phyloP scores from a whole-genome alignment of 1,140 invertebrate species.

The Formica exsecta region DNA sequence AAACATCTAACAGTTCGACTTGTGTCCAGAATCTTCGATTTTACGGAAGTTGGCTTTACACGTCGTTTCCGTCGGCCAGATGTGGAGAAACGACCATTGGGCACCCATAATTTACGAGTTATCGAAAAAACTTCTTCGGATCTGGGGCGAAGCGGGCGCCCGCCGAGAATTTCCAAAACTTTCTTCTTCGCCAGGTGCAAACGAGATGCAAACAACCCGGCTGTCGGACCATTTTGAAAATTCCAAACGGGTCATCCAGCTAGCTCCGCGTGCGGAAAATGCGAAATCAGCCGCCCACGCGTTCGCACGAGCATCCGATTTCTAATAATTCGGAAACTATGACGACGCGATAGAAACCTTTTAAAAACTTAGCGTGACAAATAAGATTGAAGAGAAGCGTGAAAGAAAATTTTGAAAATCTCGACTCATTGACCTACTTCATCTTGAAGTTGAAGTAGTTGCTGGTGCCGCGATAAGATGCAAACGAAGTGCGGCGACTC shows the following conservation, averaged over 20 bases:
- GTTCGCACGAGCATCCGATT: background rate
- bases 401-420: slow-evolving; percentile 52
- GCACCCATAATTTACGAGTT: slow-evolving; percentile 58
- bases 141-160: slow-evolving; percentile 37
- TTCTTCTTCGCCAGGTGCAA: slow-evolving; percentile 60
- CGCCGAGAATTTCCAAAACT: slow-evolving; percentile 59
- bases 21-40: slow-evolving; percentile 52
- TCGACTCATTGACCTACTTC: slow-evolving; percentile 42
- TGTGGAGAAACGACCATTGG: slow-evolving; percentile 61
- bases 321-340: slow-evolving; percentile 54
- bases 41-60: slow-evolving; percentile 50
- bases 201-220: slow-evolving; percentile 58
- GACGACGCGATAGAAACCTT: slow-evolving; percentile 33
- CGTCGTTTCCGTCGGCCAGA: slow-evolving; percentile 55
- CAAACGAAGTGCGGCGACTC: slow-evolving; percentile 44
- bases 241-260: slow-evolving; percentile 48
- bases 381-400: slow-evolving; percentile 18
- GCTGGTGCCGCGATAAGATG: slow-evolving; percentile 38
- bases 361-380: slow-evolving; percentile 42
- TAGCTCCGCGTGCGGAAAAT: slow-evolving; percentile 44
- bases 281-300: slow-evolving; percentile 29
- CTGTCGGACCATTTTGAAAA: slow-evolving; percentile 52
- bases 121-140: slow-evolving; percentile 56
- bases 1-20: slow-evolving; percentile 35
- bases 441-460: slow-evolving; percentile 13